These are phyloP conservation scores for Dryobotodes eremita DNA, from an alignment of 2,888 invertebrate genomes.

Conservation along the genomic window DNA sequence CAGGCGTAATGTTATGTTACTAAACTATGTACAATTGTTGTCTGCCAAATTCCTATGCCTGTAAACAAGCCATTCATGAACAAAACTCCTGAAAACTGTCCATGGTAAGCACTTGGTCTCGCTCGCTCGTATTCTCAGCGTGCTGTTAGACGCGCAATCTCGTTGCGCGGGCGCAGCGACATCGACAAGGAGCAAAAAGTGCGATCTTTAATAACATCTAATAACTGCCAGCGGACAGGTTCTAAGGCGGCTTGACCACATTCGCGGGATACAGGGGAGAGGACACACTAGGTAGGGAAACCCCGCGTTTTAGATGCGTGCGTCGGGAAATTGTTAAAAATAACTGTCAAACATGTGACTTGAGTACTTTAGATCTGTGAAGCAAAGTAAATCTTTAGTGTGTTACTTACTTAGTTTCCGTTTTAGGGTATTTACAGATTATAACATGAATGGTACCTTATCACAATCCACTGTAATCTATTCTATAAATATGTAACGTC, in stretches of 20 bases:
- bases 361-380: too few relatives aligned
- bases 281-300: slow-evolving; percentile 11
- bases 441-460: too few relatives aligned
- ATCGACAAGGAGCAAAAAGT: slow-evolving; percentile 77
- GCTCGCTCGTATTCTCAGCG: slow-evolving; percentile 77
- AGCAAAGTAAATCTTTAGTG: too few relatives aligned
- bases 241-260: slow-evolving; percentile 73
- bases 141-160: slow-evolving; percentile 81
- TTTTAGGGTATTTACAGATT: too few relatives aligned
- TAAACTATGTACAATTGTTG: too few relatives aligned
- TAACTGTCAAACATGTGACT: too few relatives aligned
- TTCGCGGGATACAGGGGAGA: slow-evolving; percentile 27
- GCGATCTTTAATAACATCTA: slow-evolving; percentile 79
- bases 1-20: too few relatives aligned
- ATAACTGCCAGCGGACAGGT: slow-evolving; percentile 74
- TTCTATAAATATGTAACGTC: too few relatives aligned
- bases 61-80: slow-evolving; percentile 11
- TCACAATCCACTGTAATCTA: too few relatives aligned
- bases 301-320: slow-evolving; percentile 14
- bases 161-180: slow-evolving; percentile 63
- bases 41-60: background rate
- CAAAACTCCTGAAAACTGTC: slow-evolving; percentile 41
- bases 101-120: slow-evolving; percentile 32
- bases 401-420: too few relatives aligned
- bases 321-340: too few relatives aligned